Evolutionary conservation across 2,113 vertebrate species (phyloP).

Genomic region (Pluvialis apricaria): DNA sequence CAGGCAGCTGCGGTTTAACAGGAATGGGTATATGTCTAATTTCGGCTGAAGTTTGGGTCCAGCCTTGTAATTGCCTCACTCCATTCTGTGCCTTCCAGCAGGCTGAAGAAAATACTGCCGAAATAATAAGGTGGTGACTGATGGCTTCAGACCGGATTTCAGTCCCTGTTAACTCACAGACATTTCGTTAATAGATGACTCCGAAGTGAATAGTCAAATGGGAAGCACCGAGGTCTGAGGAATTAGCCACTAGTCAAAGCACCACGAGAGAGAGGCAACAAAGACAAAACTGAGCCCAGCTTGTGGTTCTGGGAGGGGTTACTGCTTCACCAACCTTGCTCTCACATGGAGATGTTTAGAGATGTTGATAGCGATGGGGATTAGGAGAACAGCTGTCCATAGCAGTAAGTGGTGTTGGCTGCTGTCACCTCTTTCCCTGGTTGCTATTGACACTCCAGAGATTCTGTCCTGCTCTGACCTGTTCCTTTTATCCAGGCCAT

Average conservation of each 20-base stretch:
- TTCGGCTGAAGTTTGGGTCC: neutral
- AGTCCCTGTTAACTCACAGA: neutral
- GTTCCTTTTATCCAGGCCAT: slow-evolving; percentile 6
- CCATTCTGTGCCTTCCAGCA: neutral
- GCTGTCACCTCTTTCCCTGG: neutral
- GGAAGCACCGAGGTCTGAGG: neutral
- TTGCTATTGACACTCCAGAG: neutral
- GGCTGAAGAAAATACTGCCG: neutral
- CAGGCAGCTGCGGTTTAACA: neutral
- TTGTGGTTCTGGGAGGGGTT: neutral
- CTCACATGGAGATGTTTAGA: neutral
- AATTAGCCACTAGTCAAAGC: slow-evolving; percentile 42
- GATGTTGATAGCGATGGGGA: slow-evolving; percentile 27
- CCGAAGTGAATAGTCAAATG: neutral
- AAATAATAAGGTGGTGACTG: neutral
- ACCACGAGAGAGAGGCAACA: neutral
- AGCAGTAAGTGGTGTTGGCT: neutral
- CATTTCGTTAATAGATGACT: neutral
- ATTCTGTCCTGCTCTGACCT: slow-evolving; percentile 39
- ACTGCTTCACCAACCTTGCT: neutral
- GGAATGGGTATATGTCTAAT: neutral
- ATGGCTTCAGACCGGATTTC: neutral
- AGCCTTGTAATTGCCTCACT: neutral
- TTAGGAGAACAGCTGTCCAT: slow-evolving; percentile 43
- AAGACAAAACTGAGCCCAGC: slow-evolving; percentile 19